These are phyloP conservation scores for Anseranas semipalmata DNA, from an alignment of 2,113 vertebrate species.

Conservation along the genomic window DNA sequence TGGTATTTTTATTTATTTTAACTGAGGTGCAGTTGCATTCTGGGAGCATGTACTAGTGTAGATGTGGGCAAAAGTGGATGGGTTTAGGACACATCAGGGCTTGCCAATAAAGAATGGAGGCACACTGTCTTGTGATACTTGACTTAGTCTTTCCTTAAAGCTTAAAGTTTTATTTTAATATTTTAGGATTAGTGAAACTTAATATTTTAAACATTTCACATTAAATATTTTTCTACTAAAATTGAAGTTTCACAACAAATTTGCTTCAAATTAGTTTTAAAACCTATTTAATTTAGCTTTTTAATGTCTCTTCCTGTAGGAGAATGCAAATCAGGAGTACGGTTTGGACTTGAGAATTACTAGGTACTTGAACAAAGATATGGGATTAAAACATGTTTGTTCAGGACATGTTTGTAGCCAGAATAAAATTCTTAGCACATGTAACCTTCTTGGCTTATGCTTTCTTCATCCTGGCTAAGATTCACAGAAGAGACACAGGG, in stretches of 20 bases:
- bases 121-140: neutral
- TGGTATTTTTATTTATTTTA: neutral
- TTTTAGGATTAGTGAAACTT: neutral
- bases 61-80: neutral
- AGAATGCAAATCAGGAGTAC: neutral
- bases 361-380: neutral
- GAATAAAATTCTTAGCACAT: neutral
- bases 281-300: neutral
- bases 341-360: neutral
- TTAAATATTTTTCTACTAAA: neutral
- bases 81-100: neutral
- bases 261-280: neutral
- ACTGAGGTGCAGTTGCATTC: neutral
- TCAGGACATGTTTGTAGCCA: neutral
- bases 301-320: neutral
- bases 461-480: neutral
- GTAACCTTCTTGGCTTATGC: neutral
- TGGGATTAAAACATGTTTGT: neutral
- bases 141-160: neutral
- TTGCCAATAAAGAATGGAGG: neutral
- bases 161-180: neutral
- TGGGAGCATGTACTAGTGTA: neutral
- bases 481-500: neutral
- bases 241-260: neutral
- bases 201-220: neutral